phyloP scores from a whole-genome alignment of 2,113 vertebrate species.

The Catharus minimus region DNA sequence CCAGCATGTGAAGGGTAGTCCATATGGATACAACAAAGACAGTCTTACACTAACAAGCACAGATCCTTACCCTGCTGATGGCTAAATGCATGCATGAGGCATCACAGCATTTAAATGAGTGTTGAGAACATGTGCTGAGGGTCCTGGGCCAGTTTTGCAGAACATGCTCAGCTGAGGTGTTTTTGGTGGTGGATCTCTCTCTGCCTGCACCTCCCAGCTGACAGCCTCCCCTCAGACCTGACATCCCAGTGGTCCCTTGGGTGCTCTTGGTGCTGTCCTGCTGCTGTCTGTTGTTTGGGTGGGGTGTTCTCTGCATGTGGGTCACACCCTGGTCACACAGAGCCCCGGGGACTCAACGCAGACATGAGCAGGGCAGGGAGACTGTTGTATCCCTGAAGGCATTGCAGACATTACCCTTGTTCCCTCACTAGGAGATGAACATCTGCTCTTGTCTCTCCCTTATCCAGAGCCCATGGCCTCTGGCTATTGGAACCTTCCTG shows the following conservation, averaged over 20 bases:
- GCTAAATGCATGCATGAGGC: neutral
- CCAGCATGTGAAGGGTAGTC: neutral
- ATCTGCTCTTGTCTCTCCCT: neutral
- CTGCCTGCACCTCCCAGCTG: neutral
- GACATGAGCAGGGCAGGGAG: neutral
- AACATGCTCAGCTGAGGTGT: rapidly evolving
- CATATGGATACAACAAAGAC: neutral
- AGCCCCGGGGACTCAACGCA: neutral
- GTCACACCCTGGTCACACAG: neutral
- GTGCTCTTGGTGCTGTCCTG: neutral
- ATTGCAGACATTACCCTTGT: neutral
- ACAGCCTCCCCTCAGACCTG: neutral
- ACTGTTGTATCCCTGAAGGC: neutral
- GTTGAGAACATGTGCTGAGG: neutral
- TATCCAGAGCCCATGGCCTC: neutral
- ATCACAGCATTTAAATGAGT: neutral
- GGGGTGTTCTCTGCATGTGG: neutral
- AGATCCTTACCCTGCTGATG: neutral
- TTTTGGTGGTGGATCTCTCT: neutral
- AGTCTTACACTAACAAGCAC: too few relatives aligned
- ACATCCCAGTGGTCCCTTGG: neutral
- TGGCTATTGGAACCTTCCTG: neutral
- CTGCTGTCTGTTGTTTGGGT: neutral
- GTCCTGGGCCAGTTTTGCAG: neutral
- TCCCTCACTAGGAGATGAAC: neutral